These are phyloP conservation scores for Diplazon laetatorius DNA, from an alignment of 2,888 invertebrate species.

Conservation along the genomic window DNA sequence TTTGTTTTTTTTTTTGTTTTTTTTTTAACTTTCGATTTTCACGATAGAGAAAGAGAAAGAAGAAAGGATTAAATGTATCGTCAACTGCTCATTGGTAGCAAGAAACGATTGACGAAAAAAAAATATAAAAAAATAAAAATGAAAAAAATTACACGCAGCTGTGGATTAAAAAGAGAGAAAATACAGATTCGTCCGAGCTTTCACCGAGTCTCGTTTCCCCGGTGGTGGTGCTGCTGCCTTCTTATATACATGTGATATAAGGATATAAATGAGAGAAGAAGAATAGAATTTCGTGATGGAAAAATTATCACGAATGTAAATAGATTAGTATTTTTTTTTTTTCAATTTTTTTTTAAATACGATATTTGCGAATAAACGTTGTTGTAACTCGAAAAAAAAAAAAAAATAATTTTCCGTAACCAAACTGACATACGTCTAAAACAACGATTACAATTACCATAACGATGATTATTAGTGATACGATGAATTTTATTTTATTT, in stretches of 20 bases:
- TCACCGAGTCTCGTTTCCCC: constrained; percentile 50
- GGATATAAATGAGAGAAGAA: constrained; percentile 67
- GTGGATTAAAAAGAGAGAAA: constrained; percentile 4
- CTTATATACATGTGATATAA: constrained; percentile 77
- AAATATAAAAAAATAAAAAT: constrained; percentile 8
- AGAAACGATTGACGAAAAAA: too few relatives aligned
- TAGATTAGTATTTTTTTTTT: constrained; percentile 58
- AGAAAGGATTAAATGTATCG: background rate
- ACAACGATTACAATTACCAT: constrained; percentile 30
- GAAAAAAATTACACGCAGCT: background rate
- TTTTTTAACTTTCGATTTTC: constrained; percentile 28
- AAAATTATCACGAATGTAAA: constrained; percentile 59
- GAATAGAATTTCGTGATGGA: constrained; percentile 29
- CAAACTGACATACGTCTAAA: constrained; percentile 48
- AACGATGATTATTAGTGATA: constrained; percentile 41
- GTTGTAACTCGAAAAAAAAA: constrained; percentile 25
- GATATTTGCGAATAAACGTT: constrained; percentile 39
- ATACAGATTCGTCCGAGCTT: constrained; percentile 43
- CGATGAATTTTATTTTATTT: constrained; percentile 58
- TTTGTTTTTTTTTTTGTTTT: constrained; percentile 14
- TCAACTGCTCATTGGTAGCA: background rate
- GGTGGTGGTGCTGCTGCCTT: constrained; percentile 66
- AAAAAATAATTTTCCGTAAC: constrained; percentile 43
- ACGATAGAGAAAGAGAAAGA: background rate
- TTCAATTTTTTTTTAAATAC: constrained; percentile 7